Percentiles rank a stretch among this genome's conserved stretches.
Conservation (phyloP, 1,140 invertebrate species). For the Harlomillsia oculata region DNA sequence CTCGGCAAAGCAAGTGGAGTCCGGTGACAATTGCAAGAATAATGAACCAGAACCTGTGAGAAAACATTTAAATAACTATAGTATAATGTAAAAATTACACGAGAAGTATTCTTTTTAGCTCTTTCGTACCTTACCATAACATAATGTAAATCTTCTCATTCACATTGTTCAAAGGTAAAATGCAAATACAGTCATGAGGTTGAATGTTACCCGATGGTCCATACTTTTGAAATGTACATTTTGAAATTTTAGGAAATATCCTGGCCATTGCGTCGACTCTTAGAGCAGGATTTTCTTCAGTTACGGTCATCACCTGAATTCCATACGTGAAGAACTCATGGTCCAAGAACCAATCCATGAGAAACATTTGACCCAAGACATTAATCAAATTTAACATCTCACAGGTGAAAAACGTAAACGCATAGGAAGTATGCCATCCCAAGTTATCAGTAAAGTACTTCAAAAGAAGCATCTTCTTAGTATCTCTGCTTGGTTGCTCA, state of each 20-base stretch:
- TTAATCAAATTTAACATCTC: conserved; percentile 42
- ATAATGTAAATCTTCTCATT: conserved; percentile 45
- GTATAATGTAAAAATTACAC: background rate
- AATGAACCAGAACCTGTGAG: conserved; percentile 9
- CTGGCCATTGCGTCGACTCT: conserved; percentile 57
- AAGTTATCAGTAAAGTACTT: background rate
- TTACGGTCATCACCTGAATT: conserved; percentile 42
- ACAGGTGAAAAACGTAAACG: conserved; percentile 40
- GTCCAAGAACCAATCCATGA: conserved; percentile 54
- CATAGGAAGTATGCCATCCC: conserved; percentile 64
- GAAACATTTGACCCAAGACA: conserved; percentile 39
- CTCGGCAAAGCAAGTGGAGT: background rate
- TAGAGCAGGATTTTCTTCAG: background rate
- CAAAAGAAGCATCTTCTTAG: background rate
- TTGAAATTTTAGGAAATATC: conserved; percentile 39
- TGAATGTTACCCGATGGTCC: conserved; percentile 63
- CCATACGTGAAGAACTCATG: conserved; percentile 63
- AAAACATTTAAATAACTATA: conserved; percentile 8
- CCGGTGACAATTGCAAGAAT: background rate
- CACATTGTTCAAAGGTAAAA: conserved; percentile 43
- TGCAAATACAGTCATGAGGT: conserved; percentile 65
- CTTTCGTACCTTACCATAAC: conserved; percentile 37
- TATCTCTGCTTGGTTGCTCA: background rate
- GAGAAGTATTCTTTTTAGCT: conserved; percentile 13
- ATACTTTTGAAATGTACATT: conserved; percentile 56